A percentile compares a stretch with the other conserved stretches of the same genome.
These are phyloP conservation scores for Paramormyrops hopkinsi DNA, from an alignment of 2,797 vertebrate genomes.

Conservation along the genomic window DNA sequence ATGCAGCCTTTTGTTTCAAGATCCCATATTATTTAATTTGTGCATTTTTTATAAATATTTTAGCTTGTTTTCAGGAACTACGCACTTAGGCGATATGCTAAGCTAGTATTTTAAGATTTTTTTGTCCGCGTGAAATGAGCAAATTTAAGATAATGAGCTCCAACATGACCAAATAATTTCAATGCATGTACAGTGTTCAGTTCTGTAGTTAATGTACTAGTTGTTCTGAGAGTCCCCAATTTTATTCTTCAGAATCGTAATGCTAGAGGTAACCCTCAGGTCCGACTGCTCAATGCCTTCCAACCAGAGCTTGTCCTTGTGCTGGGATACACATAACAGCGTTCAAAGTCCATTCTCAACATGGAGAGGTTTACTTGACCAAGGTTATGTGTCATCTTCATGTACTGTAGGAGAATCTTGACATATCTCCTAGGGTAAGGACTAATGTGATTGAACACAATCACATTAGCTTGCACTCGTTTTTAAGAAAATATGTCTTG, in stretches of 20 bases:
- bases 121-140: neutral
- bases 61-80: neutral
- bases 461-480: neutral
- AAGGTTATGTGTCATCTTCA: neutral
- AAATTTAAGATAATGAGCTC: neutral
- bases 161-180: neutral
- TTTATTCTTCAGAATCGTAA: neutral
- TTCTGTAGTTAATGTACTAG: neutral
- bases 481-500: neutral
- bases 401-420: neutral
- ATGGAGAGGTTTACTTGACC: neutral
- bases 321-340: neutral
- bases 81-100: neutral
- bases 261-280: neutral
- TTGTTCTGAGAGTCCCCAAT: neutral
- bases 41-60: neutral
- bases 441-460: neutral
- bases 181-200: neutral
- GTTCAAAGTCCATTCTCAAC: constrained; percentile 3
- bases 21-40: neutral
- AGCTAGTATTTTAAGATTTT: neutral
- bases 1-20: constrained; percentile 15
- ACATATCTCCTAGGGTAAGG: neutral
- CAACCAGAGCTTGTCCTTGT: neutral
- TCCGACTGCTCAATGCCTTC: neutral